Evolutionary conservation across 2,888 invertebrate genomes (phyloP).

Genomic region (Cerastis rubricosa): DNA sequence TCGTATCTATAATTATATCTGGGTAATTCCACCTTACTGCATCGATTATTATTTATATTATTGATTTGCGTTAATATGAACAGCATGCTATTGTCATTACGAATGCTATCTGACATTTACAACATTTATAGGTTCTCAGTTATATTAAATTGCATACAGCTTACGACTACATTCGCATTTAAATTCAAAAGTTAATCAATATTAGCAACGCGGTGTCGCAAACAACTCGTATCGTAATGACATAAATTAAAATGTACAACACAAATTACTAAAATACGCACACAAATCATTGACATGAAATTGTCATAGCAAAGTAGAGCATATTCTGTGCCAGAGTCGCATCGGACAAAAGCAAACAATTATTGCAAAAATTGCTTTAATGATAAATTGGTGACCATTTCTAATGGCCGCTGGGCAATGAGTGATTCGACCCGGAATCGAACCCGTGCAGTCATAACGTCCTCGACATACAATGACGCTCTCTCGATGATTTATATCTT

Average conservation of each 20-base stretch:
- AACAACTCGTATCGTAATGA: conserved; percentile 34
- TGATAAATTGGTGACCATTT: conserved; percentile 90
- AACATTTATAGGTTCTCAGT: conserved; percentile 35
- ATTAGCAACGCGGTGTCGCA: conserved; percentile 34
- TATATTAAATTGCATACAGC: conserved; percentile 44
- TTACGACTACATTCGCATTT: conserved; percentile 52
- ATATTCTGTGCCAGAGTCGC: conserved; percentile 65
- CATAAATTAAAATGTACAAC: conserved; percentile 31
- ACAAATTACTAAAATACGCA: conserved; percentile 18
- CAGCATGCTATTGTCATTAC: conserved; percentile 44
- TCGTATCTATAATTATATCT: conserved; percentile 11
- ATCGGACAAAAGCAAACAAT: conserved; percentile 85
- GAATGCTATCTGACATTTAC: conserved; percentile 52
- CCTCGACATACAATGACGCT: conserved; percentile 84
- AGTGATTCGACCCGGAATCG: conserved; percentile 83
- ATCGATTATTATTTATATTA: conserved; percentile 28
- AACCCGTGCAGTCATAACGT: conserved; percentile 88
- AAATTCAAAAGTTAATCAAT: conserved; percentile 51
- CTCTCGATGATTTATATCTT: conserved; percentile 90
- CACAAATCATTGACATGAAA: conserved; percentile 26
- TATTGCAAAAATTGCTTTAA: conserved; percentile 90
- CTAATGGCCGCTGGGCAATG: conserved; percentile 86
- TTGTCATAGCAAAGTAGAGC: conserved; percentile 76
- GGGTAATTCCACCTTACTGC: conserved; percentile 1
- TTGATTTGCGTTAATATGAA: conserved; percentile 35